Base-by-base conservation (phyloP, 2,888 invertebrate genomes). In the Dexiosoma caninum region DNA sequence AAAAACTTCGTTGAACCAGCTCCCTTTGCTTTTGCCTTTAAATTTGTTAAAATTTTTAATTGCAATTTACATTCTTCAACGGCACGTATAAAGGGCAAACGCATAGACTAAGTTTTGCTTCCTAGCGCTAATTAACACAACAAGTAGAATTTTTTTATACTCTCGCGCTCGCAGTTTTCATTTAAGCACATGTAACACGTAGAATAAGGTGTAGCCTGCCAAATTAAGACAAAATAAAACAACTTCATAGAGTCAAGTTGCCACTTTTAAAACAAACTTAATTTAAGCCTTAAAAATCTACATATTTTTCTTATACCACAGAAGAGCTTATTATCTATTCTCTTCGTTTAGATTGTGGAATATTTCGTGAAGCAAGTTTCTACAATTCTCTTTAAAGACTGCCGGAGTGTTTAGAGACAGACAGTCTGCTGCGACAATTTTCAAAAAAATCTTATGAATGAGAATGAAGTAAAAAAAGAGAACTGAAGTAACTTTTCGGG, bases 51-150 rank as follows among this genome's bases (percentile, higher is more conserved):
- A 60, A 42, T 53, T 60, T 51, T 32, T 60, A 40, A 53, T 71
- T 51, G 19, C n/a, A 60, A 51, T 51, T 49, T 27, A 14, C 60
- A 35, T 46, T 27, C 12, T 32, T 44, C 14, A 69, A 32, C 1
- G 51, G 30, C 19, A 16, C 12, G 30, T n/a, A 44, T n/a, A 55
- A n/a, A 21, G 10, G 35, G 55, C 32, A 32, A 12, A 59, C n/a
- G 16, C n/a, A 10, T 3, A 53, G 49, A 35, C 12, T 7, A 16
- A 30, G 10, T 51, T 35, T 35, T 44, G 23, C 37, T 44, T 69
- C 4, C 37, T 32, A 30, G 3, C 37, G 40, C 57, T 35, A 30
- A 59, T 57, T 35, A 49, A 57, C 40, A 64, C 70, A 77, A 71
- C 44, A 64, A 70, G 19, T 12, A 51, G 1, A 46, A 46, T 30